Conservation (phyloP, 2,888 invertebrate species). For the Scaptomyza reducta region DNA sequence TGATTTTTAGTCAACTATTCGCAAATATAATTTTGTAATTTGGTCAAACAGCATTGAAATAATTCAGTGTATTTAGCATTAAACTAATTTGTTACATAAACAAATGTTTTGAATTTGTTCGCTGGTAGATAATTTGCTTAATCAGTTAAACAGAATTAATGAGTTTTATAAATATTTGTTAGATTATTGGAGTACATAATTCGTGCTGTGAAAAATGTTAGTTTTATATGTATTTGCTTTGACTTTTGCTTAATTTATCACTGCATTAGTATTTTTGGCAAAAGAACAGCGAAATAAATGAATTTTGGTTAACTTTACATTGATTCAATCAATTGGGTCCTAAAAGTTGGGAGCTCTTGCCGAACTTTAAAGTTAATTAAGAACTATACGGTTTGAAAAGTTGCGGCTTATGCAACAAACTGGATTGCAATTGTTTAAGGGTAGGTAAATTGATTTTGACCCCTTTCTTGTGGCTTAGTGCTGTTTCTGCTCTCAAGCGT, state of each 20-base stretch:
- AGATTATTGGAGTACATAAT: neutral
- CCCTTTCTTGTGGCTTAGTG: conserved; percentile 26
- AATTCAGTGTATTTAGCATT: neutral
- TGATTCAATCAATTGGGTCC: conserved; percentile 9
- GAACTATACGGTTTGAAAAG: conserved; percentile 46
- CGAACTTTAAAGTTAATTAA: conserved; percentile 56
- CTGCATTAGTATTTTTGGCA: neutral
- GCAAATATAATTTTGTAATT: neutral
- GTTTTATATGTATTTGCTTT: neutral
- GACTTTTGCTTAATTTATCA: neutral
- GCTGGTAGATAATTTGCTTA: neutral
- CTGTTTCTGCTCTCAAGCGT: conserved; percentile 35
- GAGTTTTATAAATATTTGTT: neutral
- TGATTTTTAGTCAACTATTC: neutral
- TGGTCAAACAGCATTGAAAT: neutral
- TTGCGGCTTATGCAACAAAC: conserved; percentile 47
- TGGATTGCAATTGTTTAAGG: conserved; percentile 58
- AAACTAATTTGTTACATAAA: neutral
- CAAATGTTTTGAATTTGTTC: neutral
- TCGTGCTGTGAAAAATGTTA: too few relatives aligned
- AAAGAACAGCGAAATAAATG: conserved; percentile 1
- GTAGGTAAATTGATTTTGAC: conserved; percentile 62
- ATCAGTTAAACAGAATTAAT: neutral
- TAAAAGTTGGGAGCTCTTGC: conserved; percentile 27
- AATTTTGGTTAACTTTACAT: neutral